Evolutionary conservation across 2,113 vertebrate species (phyloP).

Genomic region (Octodon degus): DNA sequence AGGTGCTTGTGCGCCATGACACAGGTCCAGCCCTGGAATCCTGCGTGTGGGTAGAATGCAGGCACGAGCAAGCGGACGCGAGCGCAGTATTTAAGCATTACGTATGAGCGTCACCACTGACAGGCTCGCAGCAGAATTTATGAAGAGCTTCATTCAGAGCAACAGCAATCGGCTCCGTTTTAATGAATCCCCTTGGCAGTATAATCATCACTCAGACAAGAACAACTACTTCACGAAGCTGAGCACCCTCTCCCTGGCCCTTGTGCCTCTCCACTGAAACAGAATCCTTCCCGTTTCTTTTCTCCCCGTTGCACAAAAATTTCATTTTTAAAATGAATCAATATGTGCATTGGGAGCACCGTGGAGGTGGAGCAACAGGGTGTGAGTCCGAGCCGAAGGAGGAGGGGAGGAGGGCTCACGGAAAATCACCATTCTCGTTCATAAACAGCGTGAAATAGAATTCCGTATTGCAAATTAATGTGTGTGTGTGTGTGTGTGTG

Average conservation of each 20-base stretch:
- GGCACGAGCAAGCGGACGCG: slow-evolving; percentile 35
- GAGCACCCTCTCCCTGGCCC: slow-evolving; percentile 70
- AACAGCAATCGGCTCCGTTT: slow-evolving; percentile 68
- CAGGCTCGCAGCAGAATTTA: slow-evolving; percentile 67
- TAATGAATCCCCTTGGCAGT: slow-evolving; percentile 79
- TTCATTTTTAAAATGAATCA: slow-evolving; percentile 77
- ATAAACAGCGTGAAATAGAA: slow-evolving; percentile 80
- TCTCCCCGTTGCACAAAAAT: slow-evolving; percentile 61
- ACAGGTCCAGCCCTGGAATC: background rate
- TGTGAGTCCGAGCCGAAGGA: background rate
- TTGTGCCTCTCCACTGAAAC: slow-evolving; percentile 77
- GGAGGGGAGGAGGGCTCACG: slow-evolving; percentile 56
- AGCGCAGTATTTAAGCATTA: background rate
- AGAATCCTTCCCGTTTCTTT: slow-evolving; percentile 51
- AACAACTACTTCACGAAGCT: slow-evolving; percentile 61
- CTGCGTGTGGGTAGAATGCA: background rate
- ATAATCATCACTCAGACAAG: slow-evolving; percentile 72
- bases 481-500: slow-evolving; percentile 67
- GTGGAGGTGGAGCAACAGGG: background rate
- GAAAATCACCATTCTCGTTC: slow-evolving; percentile 69
- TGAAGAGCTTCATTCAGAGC: slow-evolving; percentile 38
- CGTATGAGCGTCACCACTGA: slow-evolving; percentile 62
- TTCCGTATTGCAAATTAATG: slow-evolving; percentile 84
- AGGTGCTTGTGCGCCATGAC: too few species aligned
- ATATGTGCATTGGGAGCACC: slow-evolving; percentile 42